phyloP scores from a whole-genome alignment of 1,140 invertebrate genomes.

The Nebria ingens region DNA sequence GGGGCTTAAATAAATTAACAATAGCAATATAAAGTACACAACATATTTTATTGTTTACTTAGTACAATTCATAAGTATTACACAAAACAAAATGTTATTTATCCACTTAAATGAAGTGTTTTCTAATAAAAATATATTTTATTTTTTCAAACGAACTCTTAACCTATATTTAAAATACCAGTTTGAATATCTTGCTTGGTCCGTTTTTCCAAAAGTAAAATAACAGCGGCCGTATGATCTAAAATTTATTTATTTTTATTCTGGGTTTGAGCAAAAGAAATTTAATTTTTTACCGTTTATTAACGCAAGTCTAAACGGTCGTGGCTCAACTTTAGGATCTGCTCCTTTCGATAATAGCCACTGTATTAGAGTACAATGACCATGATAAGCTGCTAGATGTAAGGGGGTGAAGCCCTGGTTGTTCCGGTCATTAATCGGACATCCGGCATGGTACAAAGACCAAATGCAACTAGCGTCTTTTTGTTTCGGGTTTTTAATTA shows the following conservation, averaged over 20 bases:
- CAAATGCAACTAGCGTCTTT: not conserved
- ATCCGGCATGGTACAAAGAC: not conserved
- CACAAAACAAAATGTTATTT: not conserved
- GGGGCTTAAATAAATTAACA: not conserved
- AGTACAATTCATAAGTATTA: not conserved
- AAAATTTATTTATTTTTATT: not conserved
- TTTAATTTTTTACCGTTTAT: not conserved
- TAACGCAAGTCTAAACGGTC: not conserved
- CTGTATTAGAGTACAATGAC: not conserved
- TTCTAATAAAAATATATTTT: not conserved
- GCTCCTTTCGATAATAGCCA: not conserved
- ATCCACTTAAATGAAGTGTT: not conserved
- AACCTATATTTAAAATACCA: not conserved
- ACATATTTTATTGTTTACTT: not conserved
- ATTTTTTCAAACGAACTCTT: not conserved
- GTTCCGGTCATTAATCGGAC: not conserved
- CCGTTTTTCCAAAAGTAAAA: not conserved
- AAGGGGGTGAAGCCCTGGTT: not conserved
- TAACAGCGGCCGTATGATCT: not conserved
- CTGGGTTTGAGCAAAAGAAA: not conserved
- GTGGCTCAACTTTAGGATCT: not conserved
- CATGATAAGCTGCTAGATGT: not conserved
- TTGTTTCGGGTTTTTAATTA: not conserved
- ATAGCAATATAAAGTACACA: not conserved
- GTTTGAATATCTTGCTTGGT: not conserved